Percentiles rank a stretch among this genome's conserved stretches.
Conservation (phyloP, 1,140 invertebrate species). For the Zaprionus inermis region DNA sequence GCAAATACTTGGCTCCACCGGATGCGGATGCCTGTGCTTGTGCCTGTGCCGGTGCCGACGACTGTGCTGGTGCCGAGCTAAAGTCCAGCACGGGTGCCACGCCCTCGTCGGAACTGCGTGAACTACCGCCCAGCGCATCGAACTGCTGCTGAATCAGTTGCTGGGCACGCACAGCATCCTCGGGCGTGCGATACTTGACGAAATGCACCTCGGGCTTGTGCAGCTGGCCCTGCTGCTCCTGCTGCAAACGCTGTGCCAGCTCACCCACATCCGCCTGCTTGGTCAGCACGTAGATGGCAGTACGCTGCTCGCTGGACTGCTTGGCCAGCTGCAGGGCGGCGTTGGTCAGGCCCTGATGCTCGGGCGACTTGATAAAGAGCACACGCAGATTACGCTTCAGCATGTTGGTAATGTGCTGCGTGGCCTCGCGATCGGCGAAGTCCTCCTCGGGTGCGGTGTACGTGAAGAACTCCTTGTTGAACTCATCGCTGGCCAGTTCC, state of each 20-base stretch:
- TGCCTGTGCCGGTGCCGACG: slow-evolving; percentile 2
- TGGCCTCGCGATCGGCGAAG: slow-evolving; percentile 59
- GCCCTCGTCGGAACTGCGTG: slow-evolving; percentile 69
- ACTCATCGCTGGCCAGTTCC: slow-evolving; percentile 51
- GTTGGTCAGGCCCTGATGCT: slow-evolving; percentile 68
- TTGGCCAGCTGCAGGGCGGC: slow-evolving; percentile 72
- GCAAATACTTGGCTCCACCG: slow-evolving; percentile 59
- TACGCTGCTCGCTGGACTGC: slow-evolving; percentile 66
- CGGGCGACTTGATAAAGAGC: slow-evolving; percentile 72
- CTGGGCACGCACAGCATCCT: slow-evolving; percentile 71
- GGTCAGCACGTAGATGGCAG: slow-evolving; percentile 72
- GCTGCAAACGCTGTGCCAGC: slow-evolving; percentile 59
- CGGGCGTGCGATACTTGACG: slow-evolving; percentile 73
- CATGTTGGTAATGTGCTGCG: slow-evolving; percentile 58
- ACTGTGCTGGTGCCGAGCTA: slow-evolving; percentile 51
- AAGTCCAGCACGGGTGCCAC: slow-evolving; percentile 71
- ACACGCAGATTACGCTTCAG: slow-evolving; percentile 71
- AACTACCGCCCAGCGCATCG: slow-evolving; percentile 65
- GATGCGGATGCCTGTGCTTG: slow-evolving; percentile 16
- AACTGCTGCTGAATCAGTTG: slow-evolving; percentile 74
- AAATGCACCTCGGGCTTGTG: slow-evolving; percentile 76
- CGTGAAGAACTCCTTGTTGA: slow-evolving; percentile 71
- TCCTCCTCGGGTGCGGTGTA: slow-evolving; percentile 71
- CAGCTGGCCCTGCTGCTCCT: slow-evolving; percentile 38
- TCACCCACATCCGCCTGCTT: slow-evolving; percentile 68